Evolutionary conservation across 2,797 vertebrate species (phyloP), one percentile per base, ranked within the genome.

Genomic region (Pampus argenteus): DNA sequence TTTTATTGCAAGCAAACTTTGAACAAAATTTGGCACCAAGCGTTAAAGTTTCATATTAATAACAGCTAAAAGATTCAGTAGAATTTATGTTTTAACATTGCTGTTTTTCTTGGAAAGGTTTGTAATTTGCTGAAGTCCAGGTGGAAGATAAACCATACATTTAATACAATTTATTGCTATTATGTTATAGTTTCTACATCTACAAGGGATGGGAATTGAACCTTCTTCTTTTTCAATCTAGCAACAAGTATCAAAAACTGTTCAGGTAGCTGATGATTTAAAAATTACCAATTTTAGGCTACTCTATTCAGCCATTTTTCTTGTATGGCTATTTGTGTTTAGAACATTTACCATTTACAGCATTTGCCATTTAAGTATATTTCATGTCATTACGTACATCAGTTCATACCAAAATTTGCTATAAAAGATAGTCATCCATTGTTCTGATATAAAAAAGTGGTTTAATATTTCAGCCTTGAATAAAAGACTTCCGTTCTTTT

Each of bases 401-500:
- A 44, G 40, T 44, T 74, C 51, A 76, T 74, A 64, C 60, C 38
- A 29, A 54, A 25, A 70, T 29, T 78, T 55, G 55, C 49, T 70
- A 75, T 56, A 56, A 54, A 58, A 61, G 48, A 64, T 40, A 78
- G 65, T 81, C 38, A 52, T 45, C 31, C 25, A 40, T 52, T 57
- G 69, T 72, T 58, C 60, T 66, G 47, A 66, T 62, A 85, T 84
- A 31, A 86, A 76, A 79, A 83, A 66, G 73, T 79, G 48, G 87
- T 85, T 88, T 71, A 79, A 88, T 76, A 79, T 76, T 73, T 82
- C 54, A 71, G 70, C 69, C 48, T 80, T 70, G 62, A 72, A 74
- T 51, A 73, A 63, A 80, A 66, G 56, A 77, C 40, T 59, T 71
- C 67, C 65, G 66, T 76, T 78, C 66, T 79, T 74, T 47, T 59